phyloP scores from a whole-genome alignment of 2,888 invertebrate species.

The Ctena decussata region DNA sequence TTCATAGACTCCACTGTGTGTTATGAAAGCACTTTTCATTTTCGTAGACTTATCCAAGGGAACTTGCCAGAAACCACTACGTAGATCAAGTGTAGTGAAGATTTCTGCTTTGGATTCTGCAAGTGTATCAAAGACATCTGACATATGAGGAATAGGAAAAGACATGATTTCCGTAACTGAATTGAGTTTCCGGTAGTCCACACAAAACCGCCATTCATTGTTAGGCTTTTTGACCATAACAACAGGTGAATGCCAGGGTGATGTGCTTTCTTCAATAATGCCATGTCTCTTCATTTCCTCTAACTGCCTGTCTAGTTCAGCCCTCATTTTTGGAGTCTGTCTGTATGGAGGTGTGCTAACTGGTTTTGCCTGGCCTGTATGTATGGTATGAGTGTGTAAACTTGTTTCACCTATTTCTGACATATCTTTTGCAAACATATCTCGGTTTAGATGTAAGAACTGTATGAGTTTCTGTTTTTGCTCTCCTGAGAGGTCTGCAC shows the following conservation, averaged over 20 bases:
- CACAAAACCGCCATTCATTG: slow-evolving; percentile 27
- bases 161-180: slow-evolving; percentile 10
- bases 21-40: slow-evolving; percentile 46
- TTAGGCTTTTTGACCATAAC: slow-evolving; percentile 48
- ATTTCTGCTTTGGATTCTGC: slow-evolving; percentile 40
- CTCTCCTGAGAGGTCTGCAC: background rate
- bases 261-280: slow-evolving; percentile 40
- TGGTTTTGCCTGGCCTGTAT: slow-evolving; percentile 42
- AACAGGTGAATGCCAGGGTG: slow-evolving; percentile 47
- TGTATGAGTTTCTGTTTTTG: background rate
- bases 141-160: slow-evolving; percentile 32
- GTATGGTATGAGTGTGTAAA: slow-evolving; percentile 39
- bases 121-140: slow-evolving; percentile 37
- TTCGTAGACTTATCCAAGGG: slow-evolving; percentile 18
- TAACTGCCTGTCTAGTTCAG: slow-evolving; percentile 25
- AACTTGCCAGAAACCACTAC: slow-evolving; percentile 48
- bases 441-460: slow-evolving; percentile 24
- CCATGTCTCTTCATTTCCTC: slow-evolving; percentile 39
- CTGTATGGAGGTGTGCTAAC: slow-evolving; percentile 32
- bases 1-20: slow-evolving; percentile 33
- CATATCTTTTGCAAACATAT: too few relatives aligned
- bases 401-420: slow-evolving; percentile 45
- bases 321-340: slow-evolving; percentile 15
- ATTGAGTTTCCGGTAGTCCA: slow-evolving; percentile 27
- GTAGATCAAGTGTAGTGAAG: too few relatives aligned